Conservation (phyloP, 2,888 invertebrate species). For the Metallyticus violacea region DNA sequence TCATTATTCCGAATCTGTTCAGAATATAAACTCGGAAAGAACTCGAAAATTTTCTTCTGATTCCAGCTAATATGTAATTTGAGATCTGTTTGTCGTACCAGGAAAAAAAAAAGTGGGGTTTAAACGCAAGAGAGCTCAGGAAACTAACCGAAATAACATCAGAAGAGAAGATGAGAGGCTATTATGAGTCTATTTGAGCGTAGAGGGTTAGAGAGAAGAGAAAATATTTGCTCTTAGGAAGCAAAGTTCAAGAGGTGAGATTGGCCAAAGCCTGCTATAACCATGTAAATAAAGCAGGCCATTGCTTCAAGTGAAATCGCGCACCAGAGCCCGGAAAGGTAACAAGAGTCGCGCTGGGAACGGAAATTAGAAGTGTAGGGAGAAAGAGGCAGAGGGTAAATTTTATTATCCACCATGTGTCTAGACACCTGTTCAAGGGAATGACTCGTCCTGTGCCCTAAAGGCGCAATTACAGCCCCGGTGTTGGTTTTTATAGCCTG, state of each 20-base stretch:
- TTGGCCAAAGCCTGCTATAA: neutral
- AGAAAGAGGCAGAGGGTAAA: too few species aligned
- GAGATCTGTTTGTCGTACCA: too few species aligned
- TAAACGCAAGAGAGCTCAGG: neutral
- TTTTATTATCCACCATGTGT: too few species aligned
- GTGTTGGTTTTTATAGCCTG: neutral
- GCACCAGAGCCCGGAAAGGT: neutral
- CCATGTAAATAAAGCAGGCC: neutral
- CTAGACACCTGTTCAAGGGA: neutral
- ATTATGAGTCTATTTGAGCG: neutral
- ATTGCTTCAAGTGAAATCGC: neutral
- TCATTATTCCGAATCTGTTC: too few species aligned
- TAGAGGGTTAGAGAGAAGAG: neutral
- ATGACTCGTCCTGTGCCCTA: too few species aligned
- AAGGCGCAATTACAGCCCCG: neutral
- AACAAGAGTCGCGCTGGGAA: neutral
- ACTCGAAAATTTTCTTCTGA: too few species aligned
- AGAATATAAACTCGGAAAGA: too few species aligned
- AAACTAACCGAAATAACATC: neutral
- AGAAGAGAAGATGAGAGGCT: neutral
- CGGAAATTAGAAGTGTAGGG: too few species aligned
- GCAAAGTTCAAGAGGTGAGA: neutral
- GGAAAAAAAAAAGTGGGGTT: neutral
- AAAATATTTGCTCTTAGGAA: neutral
- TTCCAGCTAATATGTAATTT: too few species aligned